A percentile compares a stretch with the other conserved stretches of the same genome.
These are phyloP conservation scores for Pedionomus torquatus DNA, from an alignment of 2,113 vertebrate species.

Conservation along the genomic window DNA sequence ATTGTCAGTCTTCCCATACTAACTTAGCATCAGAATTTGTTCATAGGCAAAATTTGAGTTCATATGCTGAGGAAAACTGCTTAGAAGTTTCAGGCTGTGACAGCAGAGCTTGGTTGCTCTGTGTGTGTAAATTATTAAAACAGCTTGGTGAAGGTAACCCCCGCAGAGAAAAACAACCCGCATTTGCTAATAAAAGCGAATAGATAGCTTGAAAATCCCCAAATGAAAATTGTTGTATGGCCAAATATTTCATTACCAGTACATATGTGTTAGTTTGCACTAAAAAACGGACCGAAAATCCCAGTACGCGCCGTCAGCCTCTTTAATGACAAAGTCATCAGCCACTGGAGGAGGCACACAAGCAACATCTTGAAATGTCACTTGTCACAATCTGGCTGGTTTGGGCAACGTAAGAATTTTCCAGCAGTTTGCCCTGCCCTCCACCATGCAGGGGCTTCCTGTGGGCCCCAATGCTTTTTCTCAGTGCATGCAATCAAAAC, in stretches of 20 bases:
- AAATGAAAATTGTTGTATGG: not conserved
- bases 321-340: not conserved
- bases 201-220: not conserved
- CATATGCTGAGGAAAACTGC: not conserved
- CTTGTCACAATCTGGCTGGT: not conserved
- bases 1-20: not conserved
- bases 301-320: accelerated
- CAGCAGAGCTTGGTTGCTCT: not conserved
- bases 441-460: not conserved
- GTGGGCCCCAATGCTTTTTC: not conserved
- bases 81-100: not conserved
- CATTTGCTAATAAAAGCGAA: not conserved
- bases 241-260: not conserved
- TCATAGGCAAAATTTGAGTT: not conserved
- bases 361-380: not conserved
- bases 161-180: not conserved
- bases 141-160: not conserved
- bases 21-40: not conserved
- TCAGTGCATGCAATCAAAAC: slow-evolving; percentile 23
- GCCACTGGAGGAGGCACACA: not conserved
- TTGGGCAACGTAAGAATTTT: not conserved
- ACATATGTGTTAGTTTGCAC: not conserved
- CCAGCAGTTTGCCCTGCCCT: not conserved
- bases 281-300: not conserved
- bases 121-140: not conserved